Percentiles rank a stretch among this genome's conserved stretches.
Conservation (phyloP, 2,113 vertebrate genomes). For the Microcebus tavaratra region DNA sequence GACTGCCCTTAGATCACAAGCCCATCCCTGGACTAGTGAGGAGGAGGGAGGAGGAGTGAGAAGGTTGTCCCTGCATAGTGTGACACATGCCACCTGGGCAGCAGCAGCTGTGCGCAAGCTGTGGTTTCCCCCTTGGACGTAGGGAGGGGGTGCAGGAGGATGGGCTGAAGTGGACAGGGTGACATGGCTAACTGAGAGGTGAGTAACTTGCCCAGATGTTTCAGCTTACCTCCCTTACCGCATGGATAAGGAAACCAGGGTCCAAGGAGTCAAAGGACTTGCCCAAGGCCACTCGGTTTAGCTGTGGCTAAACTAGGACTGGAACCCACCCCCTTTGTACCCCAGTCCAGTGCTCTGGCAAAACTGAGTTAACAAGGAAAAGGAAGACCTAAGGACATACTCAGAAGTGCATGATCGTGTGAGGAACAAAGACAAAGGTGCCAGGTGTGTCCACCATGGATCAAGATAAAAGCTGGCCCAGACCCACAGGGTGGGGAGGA, state of each 20-base stretch:
- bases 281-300: neutral
- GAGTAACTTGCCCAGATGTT: neutral
- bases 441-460: neutral
- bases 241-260: neutral
- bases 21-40: neutral
- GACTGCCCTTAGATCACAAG: neutral
- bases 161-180: neutral
- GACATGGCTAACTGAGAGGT: neutral
- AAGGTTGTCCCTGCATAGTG: rapidly evolving
- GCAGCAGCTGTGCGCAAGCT: neutral
- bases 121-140: neutral
- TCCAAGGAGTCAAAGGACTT: neutral
- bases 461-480: neutral
- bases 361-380: neutral
- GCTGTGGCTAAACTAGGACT: constrained; percentile 14
- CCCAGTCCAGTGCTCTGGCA: neutral
- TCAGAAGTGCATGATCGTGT: rapidly evolving
- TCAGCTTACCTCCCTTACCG: neutral
- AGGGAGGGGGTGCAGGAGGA: neutral
- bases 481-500: too few species aligned
- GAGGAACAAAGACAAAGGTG: neutral
- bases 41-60: too few species aligned
- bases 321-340: neutral
- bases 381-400: neutral
- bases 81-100: rapidly evolving